Base-by-base conservation (phyloP, 2,888 invertebrate genomes). In the Andricus curvator region DNA sequence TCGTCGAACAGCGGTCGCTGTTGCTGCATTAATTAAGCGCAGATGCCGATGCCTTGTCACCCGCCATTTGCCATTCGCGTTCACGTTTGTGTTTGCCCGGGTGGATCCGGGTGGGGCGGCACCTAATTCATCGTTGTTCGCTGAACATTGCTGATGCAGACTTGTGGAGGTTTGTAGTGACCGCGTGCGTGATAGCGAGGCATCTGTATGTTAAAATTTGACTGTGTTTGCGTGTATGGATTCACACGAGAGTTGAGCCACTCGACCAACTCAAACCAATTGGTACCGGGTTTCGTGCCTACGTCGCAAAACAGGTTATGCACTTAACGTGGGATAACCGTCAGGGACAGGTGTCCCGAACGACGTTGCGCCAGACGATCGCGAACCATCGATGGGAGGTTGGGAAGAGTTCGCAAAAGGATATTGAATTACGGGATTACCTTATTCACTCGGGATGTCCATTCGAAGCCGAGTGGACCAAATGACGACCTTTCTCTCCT, bases 41-140 rank as follows among this genome's bases (percentile, higher is more conserved):
- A 88, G 87, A 88, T 88, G 89, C 87, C 89, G 88, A 89, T 88
- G 86, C 86, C 86, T 86, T 85, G 88, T 89, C 88, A 87, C 86
- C 85, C 87, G 88, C 88, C 87, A 88, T 89, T 90, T 87, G 87
- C 87, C 86, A 86, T 86, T 86, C 85, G 85, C 85, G 83, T 80
- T 82, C 82, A 77, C 85, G 85, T 88, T 88, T 84, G 82, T 84
- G 84, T 82, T 83, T 81, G 60, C 60, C 60, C 11, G 60, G 83
- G 79, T 82, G 82, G 8, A 86, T n/a, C 56, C n/a, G 60, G 84
- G 78, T 82, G 82, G 87, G 84, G 83, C 84, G 83, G 85, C 84
- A 86, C 87, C 88, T 87, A 86, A 88, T 87, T 87, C 86, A 86
- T 87, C 83, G 83, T 84, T 83, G 83, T 81, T 85, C 84, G 29